phyloP scores from a whole-genome alignment of 2,888 invertebrate species.

The Listrodromus nycthemerus region DNA sequence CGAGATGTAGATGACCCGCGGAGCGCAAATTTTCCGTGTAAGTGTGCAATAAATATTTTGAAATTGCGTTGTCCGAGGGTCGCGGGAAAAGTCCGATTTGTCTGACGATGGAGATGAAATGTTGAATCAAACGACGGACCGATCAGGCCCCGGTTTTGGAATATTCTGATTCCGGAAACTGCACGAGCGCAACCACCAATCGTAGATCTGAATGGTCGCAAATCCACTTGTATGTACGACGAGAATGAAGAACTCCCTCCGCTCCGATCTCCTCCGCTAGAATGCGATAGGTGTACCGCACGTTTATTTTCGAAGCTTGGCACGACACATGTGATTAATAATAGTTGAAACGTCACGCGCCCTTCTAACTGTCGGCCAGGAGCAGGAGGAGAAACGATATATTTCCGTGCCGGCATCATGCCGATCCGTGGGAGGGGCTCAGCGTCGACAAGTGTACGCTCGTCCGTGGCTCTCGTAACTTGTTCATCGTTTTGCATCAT shows the following conservation, averaged over 20 bases:
- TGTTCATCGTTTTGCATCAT: conserved; percentile 12
- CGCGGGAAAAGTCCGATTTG: neutral
- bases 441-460: conserved; percentile 16
- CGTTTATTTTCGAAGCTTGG: conserved; percentile 70
- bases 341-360: conserved; percentile 69
- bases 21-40: too few species aligned
- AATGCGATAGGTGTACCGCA: conserved; percentile 24
- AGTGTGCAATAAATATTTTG: neutral
- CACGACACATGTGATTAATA: conserved; percentile 73
- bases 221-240: conserved; percentile 4
- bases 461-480: conserved; percentile 15
- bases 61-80: neutral
- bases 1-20: neutral
- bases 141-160: neutral
- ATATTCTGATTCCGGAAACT: neutral
- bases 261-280: conserved; percentile 7
- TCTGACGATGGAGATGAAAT: neutral
- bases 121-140: neutral
- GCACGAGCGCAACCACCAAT: neutral
- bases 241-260: neutral
- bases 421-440: conserved; percentile 67
- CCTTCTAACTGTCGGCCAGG: conserved; percentile 45
- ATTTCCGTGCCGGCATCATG: conserved; percentile 67
- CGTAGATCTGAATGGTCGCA: conserved; percentile 29
- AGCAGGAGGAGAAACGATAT: conserved; percentile 66